These are phyloP conservation scores for Horisme vitalbata DNA, from an alignment of 2,888 invertebrate species.

Conservation along the genomic window DNA sequence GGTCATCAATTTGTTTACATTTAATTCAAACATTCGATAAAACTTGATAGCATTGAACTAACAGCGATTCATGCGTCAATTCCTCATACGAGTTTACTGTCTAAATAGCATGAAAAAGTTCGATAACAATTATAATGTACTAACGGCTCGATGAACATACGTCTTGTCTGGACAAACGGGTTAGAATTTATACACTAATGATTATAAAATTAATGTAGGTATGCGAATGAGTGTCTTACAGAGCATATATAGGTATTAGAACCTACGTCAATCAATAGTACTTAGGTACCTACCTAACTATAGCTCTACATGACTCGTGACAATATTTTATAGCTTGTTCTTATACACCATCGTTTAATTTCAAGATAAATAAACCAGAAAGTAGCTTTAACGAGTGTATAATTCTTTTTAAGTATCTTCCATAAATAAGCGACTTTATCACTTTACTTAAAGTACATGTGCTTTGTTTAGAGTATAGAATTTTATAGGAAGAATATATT, in stretches of 20 bases:
- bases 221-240: slow-evolving; percentile 3
- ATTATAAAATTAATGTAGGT: slow-evolving; percentile 10
- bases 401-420: no score
- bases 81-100: slow-evolving; percentile 18
- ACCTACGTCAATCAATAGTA: slow-evolving; percentile 6
- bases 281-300: neutral
- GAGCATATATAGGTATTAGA: slow-evolving; percentile 2
- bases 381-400: no score
- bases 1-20: slow-evolving; percentile 22
- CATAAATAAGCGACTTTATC: no score
- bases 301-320: no score
- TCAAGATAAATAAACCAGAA: slow-evolving; percentile 4
- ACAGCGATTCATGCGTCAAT: slow-evolving; percentile 14
- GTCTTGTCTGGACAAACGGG: slow-evolving; percentile 20
- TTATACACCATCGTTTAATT: neutral
- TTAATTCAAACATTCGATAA: slow-evolving; percentile 13
- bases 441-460: no score
- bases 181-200: slow-evolving; percentile 14
- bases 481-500: no score
- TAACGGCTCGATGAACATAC: slow-evolving; percentile 6
- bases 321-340: no score
- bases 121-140: slow-evolving; percentile 11
- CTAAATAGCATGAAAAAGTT: slow-evolving; percentile 17
- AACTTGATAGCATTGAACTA: slow-evolving; percentile 25
- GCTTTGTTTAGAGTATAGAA: no score